Evolutionary conservation across 2,113 vertebrate genomes (phyloP).

Genomic region (Centropus bengalensis): DNA sequence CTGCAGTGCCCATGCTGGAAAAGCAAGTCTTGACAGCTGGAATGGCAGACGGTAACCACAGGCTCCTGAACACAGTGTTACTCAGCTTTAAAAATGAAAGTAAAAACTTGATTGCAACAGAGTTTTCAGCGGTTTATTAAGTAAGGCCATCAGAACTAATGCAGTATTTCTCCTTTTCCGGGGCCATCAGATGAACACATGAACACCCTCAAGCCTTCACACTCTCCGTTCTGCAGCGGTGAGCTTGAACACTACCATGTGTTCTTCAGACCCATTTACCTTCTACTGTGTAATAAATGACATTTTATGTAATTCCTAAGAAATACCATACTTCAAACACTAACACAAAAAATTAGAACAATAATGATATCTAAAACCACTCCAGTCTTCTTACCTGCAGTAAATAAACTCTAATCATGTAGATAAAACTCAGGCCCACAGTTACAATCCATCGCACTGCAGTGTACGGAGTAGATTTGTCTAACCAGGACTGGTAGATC

Average conservation of each 20-base stretch:
- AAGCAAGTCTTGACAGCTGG: background rate
- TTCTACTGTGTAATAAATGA: background rate
- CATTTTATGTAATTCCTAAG: background rate
- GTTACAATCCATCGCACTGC: constrained; percentile 90
- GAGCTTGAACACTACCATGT: background rate
- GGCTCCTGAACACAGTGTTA: background rate
- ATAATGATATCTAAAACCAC: background rate
- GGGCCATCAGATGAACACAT: background rate
- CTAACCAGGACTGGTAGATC: constrained; percentile 98
- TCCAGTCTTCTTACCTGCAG: constrained; percentile 83
- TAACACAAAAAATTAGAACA: background rate
- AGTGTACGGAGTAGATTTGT: constrained; percentile 96
- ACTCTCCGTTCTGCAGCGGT: background rate
- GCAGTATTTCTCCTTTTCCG: background rate
- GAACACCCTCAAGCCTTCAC: background rate
- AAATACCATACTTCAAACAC: background rate
- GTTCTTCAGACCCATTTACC: background rate
- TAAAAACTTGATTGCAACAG: background rate
- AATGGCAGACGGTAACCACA: background rate
- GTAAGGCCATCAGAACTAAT: background rate
- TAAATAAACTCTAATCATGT: constrained; percentile 99
- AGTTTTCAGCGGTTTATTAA: background rate
- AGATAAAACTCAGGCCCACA: constrained; percentile 89
- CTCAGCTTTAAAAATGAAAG: background rate
- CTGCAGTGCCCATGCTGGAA: background rate